Base-by-base conservation (phyloP, 2,888 invertebrate genomes). In the Philereme vetulata region DNA sequence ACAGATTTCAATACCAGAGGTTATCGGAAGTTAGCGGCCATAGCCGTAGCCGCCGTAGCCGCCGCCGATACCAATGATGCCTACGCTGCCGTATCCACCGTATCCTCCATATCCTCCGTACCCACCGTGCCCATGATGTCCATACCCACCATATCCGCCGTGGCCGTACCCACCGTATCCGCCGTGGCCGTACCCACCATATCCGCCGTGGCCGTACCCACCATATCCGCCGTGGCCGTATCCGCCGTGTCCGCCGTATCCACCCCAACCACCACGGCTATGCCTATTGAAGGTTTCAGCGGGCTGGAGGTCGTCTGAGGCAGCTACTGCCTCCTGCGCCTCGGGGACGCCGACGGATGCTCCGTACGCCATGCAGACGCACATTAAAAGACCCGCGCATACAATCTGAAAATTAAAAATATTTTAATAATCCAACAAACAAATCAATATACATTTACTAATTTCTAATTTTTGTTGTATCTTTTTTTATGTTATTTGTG, bases 301-400 rank as follows among this genome's bases (percentile, higher is more conserved):
- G 21, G 75, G 56, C 50, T 74, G 66, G 4, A 72, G 56, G 38
- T 67, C 75, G 3, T 62, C 71, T 0, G 67, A 58, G 7, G 58
- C 51, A 11, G 43, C 72, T 42, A 60, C 70, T 1, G 60, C 64
- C 3, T 40, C 52, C 3, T 38, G 52, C 0, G 7, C 46, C 4
- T 60, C 55, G 0, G 85, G 85, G 9, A 82, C 54, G 0, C 85
- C 84, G 9, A 82, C 50, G 34, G 81, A 81, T 43, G 74, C 68
- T 0, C 77, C 75, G 66, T 79, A 82, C 11, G 84, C 85, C 63
- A 80, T 44, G 67, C 77, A 77, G 10, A 72, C 75, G 73, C 82
- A 84, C 49, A 82, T n/a, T 11, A 87, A 55, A 38, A 88, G 63
- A 48, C 73, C 72, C 8, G 78, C 57, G 61, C 69, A 77, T 35